A percentile compares a stretch with the other conserved stretches of the same genome.
Evolutionary conservation across 2,888 invertebrate species (phyloP).

Genomic region (Scelioninae gen. 2): DNA sequence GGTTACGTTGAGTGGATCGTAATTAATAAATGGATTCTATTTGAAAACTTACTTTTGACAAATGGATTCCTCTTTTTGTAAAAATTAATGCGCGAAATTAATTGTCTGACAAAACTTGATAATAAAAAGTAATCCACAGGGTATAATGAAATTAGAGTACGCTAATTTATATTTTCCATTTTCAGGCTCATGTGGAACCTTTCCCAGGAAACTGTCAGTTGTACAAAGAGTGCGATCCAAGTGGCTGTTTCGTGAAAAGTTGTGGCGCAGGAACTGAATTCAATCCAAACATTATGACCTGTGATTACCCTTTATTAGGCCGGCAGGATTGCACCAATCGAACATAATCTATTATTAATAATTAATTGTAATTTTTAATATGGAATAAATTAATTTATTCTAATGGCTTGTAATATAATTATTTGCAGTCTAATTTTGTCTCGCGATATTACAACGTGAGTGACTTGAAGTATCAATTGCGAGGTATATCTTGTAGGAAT

Average conservation of each 20-base stretch:
- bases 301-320: constrained; percentile 66
- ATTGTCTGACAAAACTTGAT: too few species aligned
- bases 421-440: neutral
- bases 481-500: too few species aligned
- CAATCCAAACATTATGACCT: constrained; percentile 64
- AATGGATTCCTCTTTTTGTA: too few species aligned
- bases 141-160: too few species aligned
- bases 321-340: constrained; percentile 62
- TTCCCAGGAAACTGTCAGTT: constrained; percentile 63
- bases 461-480: too few species aligned
- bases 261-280: constrained; percentile 69
- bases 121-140: too few species aligned
- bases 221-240: constrained; percentile 66
- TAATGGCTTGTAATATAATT: neutral
- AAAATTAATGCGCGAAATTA: too few species aligned
- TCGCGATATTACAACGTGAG: too few species aligned
- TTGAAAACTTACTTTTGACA: too few species aligned
- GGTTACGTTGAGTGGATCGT: too few species aligned
- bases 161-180: constrained; percentile 1
- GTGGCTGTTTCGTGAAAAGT: constrained; percentile 66
- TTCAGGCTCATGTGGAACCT: constrained; percentile 61
- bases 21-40: too few species aligned
- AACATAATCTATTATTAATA: constrained; percentile 1
- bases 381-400: constrained; percentile 1
- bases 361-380: neutral